Evolutionary conservation across 2,888 invertebrate species (phyloP), one percentile per base, ranked within the genome.

Genomic region (Automeris io): DNA sequence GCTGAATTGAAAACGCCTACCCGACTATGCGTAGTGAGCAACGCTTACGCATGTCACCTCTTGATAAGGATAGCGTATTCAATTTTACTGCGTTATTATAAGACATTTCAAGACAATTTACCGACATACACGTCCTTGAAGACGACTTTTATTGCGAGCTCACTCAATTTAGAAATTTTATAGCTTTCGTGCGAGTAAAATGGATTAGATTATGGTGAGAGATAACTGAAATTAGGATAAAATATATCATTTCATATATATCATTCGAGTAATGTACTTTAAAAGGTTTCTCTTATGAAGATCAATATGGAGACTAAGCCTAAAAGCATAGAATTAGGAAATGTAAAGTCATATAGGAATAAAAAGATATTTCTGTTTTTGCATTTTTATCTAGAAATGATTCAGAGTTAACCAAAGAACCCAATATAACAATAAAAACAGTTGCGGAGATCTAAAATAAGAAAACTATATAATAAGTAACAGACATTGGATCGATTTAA

Each of bases 41-140:
- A 24, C 34, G 24, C 19, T 31, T 31, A 37, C 29, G 29, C 18
- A 26, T 38, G 31, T 11, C 32, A 23, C 16, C 11, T 22, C 29
- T 37, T 36, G 43, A 43, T 42, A 43, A 40, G 37, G 32, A 40
- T 18, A 21, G 35, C 34, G 48, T 54, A 56, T 53, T 46, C 39
- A 48, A 45, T 49, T 53, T 58, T 49, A 51, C 42, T 47, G 42
- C 53, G 37, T 46, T 48, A 54, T 51, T 49, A 50, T 46, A 52
- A 47, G 39, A 46, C 49, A 43, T 40, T 50, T 51, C 43, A 42
- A 47, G 42, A 41, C 42, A 45, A 55, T 53, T 51, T 54, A 39
- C 35, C 42, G 29, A 35, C 42, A 41, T 38, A 38, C 33, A 41
- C 41, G 39, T 33, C 41, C 39, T 43, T 47, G 32, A 36, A 42